Conservation (phyloP, 2,113 vertebrate genomes). For the Seriola quinqueradiata region DNA sequence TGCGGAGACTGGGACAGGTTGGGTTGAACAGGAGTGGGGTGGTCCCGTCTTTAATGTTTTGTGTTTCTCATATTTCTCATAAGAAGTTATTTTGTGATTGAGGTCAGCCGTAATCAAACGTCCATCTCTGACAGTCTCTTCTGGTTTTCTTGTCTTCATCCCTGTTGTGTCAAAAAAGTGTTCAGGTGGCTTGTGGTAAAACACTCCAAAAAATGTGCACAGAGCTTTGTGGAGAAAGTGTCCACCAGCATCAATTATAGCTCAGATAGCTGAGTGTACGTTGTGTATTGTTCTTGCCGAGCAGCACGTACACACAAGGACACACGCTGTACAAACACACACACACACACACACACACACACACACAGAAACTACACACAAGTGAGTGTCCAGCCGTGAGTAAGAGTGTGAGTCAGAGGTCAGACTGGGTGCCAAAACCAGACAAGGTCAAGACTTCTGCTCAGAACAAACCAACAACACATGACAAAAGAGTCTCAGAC, state of each 20-base stretch:
- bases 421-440: constrained; percentile 58
- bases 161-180: not conserved
- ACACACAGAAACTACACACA: not conserved
- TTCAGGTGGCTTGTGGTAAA: constrained; percentile 26
- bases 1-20: constrained; percentile 22
- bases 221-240: constrained; percentile 15
- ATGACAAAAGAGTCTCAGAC: constrained; percentile 60
- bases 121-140: not conserved
- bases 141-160: not conserved
- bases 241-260: constrained; percentile 13
- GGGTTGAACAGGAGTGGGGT: constrained; percentile 17
- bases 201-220: not conserved
- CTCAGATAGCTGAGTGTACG: constrained; percentile 47
- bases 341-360: constrained; percentile 10
- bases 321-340: constrained; percentile 5
- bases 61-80: not conserved
- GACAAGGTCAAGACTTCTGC: constrained; percentile 70
- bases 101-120: not conserved
- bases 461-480: constrained; percentile 46
- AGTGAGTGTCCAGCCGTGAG: constrained; percentile 61
- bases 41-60: not conserved
- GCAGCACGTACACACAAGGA: not conserved
- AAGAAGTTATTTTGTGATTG: not conserved
- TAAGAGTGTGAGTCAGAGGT: constrained; percentile 71
- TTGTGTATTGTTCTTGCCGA: constrained; percentile 42